Percentiles rank a stretch among this genome's conserved stretches.
Conservation (phyloP, 2,797 vertebrate species). For the Helarctos malayanus region DNA sequence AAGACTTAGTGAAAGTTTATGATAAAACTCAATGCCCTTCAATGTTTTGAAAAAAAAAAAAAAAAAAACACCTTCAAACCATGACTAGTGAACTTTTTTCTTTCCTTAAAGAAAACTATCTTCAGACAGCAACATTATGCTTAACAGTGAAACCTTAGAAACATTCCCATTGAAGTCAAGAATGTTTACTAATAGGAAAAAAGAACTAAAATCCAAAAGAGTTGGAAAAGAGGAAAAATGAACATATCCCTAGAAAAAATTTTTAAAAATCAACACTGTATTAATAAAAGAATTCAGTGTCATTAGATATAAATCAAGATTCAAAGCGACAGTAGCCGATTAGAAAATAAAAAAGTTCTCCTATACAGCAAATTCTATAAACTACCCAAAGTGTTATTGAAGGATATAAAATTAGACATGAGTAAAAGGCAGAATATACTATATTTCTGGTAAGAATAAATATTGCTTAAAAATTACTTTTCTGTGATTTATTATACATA, state of each 20-base stretch:
- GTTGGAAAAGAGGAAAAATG: constrained; percentile 6
- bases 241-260: neutral
- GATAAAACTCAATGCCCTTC: constrained; percentile 29
- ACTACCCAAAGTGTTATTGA: constrained; percentile 26
- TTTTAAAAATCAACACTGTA: neutral
- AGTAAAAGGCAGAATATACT: neutral
- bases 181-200: neutral
- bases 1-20: neutral
- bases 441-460: neutral
- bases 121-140: neutral
- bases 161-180: neutral
- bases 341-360: constrained; percentile 21
- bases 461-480: neutral
- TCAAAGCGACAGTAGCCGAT: neutral
- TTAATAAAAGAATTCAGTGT: constrained; percentile 11
- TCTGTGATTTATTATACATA: neutral
- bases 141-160: constrained; percentile 16
- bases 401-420: constrained; percentile 20
- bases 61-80: neutral
- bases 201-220: neutral
- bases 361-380: neutral
- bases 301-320: neutral
- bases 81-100: constrained; percentile 11
- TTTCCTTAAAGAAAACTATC: neutral
- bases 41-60: neutral